phyloP scores from a whole-genome alignment of 2,113 vertebrate species.

The Illadopsis cleaveri region DNA sequence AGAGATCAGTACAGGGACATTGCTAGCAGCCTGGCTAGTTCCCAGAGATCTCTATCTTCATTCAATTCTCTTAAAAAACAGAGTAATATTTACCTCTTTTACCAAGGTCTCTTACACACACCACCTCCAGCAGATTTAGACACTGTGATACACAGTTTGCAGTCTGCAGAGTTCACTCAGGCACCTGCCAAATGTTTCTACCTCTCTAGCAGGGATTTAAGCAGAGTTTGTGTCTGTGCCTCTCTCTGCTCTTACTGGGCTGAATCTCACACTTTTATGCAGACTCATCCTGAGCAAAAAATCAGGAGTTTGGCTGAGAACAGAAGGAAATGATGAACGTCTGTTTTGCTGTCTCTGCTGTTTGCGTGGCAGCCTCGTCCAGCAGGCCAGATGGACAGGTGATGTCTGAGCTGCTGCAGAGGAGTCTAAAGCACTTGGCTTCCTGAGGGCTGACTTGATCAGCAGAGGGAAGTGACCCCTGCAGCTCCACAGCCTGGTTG shows the following conservation, averaged over 20 bases:
- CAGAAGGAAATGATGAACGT: background rate
- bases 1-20: background rate
- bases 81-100: background rate
- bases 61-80: background rate
- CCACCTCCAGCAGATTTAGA: background rate
- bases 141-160: fast-evolving
- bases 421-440: background rate
- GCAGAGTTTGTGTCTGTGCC: background rate
- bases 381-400: background rate
- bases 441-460: background rate
- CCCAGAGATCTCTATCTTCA: background rate
- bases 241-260: background rate
- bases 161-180: background rate
- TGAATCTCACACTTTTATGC: background rate
- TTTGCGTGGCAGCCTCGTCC: background rate
- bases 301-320: background rate
- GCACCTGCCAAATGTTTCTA: background rate
- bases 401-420: background rate
- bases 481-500: background rate
- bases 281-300: background rate
- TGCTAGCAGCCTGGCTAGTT: background rate
- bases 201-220: background rate
- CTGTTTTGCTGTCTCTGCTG: background rate
- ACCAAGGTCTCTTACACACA: background rate
- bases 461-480: background rate